Conservation (phyloP, 1,140 invertebrate genomes). For the Tetramorium simillimum region DNA sequence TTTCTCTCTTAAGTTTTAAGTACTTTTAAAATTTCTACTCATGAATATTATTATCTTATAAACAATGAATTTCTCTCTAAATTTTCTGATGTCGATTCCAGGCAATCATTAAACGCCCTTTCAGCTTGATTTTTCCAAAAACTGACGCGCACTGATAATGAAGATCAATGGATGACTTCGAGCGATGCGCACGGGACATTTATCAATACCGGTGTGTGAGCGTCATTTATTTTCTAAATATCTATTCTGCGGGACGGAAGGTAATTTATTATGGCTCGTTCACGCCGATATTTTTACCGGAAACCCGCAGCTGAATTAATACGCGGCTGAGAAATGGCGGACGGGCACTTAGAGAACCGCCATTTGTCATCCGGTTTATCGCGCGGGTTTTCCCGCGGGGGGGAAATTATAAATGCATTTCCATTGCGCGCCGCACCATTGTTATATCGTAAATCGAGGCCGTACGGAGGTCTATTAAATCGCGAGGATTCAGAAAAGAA, state of each 20-base stretch:
- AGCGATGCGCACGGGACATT: not conserved
- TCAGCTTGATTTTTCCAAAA: not conserved
- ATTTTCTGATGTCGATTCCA: not conserved
- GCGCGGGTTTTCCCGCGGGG: slow-evolving; percentile 29
- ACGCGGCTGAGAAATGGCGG: slow-evolving; percentile 23
- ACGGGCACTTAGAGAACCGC: slow-evolving; percentile 27
- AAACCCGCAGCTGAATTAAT: slow-evolving; percentile 37
- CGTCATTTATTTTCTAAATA: slow-evolving; percentile 41
- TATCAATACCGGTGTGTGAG: not conserved
- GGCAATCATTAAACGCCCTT: not conserved
- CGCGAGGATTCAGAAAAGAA: slow-evolving; percentile 50
- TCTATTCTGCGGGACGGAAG: slow-evolving; percentile 13
- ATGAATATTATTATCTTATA: not conserved
- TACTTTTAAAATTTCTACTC: too few relatives aligned
- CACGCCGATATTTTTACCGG: slow-evolving; percentile 28
- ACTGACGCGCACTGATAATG: not conserved
- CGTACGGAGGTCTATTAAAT: slow-evolving; percentile 44
- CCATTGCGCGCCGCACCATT: slow-evolving; percentile 54
- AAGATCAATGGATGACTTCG: slow-evolving; percentile 15
- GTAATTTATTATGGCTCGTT: slow-evolving; percentile 32
- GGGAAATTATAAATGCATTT: slow-evolving; percentile 50
- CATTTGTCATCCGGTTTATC: slow-evolving; percentile 31
- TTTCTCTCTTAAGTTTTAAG: too few relatives aligned
- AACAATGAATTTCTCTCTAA: not conserved
- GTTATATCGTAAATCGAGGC: slow-evolving; percentile 62